These are phyloP conservation scores for Diarsia brunnea DNA, from an alignment of 2,888 invertebrate species.

Conservation along the genomic window DNA sequence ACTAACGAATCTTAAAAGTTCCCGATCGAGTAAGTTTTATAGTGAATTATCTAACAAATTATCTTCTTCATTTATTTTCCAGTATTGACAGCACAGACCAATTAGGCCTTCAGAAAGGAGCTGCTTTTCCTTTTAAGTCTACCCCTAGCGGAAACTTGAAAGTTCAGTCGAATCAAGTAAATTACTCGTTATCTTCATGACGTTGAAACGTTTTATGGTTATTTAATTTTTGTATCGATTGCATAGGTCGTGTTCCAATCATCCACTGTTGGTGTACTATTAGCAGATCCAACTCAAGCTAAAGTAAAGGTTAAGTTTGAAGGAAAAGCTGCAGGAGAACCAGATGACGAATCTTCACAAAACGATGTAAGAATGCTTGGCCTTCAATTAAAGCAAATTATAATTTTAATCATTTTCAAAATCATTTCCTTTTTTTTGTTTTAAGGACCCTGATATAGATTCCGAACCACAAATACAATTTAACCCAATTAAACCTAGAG, in stretches of 20 bases:
- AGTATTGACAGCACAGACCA: conserved; percentile 80
- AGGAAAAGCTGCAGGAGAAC: conserved; percentile 79
- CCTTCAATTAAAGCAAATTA: not conserved
- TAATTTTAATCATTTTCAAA: not conserved
- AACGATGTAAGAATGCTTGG: conserved; percentile 71
- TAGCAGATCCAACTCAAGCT: conserved; percentile 92
- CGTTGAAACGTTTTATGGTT: not conserved
- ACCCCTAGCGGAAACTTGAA: conserved; percentile 93
- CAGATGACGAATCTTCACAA: conserved; percentile 72
- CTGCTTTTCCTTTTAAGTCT: conserved; percentile 92
- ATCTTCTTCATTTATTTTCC: conserved; percentile 42
- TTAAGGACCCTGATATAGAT: conserved; percentile 72
- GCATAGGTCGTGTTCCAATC: conserved; percentile 93
- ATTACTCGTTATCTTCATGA: conserved; percentile 16
- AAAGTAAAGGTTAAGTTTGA: conserved; percentile 91
- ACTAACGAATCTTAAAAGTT: not conserved
- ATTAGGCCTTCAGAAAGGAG: conserved; percentile 74
- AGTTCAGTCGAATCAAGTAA: conserved; percentile 93
- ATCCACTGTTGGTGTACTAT: conserved; percentile 92
- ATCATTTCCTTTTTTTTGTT: conserved; percentile 5
- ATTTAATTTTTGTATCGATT: conserved; percentile 15
- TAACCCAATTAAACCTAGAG: conserved; percentile 64
- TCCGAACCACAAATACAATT: conserved; percentile 75
- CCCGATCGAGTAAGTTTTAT: not conserved
- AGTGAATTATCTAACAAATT: not conserved